phyloP scores from a whole-genome alignment of 2,113 vertebrate genomes.

The Chiloscyllium plagiosum region DNA sequence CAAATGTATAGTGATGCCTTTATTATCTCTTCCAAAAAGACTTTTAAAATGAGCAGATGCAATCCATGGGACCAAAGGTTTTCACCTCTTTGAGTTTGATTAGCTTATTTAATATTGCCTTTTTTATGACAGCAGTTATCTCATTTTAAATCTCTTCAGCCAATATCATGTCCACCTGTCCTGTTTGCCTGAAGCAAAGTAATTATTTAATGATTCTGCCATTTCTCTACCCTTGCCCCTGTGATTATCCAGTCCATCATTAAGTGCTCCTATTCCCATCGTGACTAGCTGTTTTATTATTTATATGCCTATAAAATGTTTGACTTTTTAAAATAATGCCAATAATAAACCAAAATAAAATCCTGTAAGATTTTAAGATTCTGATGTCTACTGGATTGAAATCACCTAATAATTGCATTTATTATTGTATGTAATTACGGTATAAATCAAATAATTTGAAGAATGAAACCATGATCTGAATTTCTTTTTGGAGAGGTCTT shows the following conservation, averaged over 20 bases:
- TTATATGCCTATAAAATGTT: not conserved
- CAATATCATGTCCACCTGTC: not conserved
- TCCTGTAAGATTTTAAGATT: not conserved
- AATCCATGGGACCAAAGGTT: not conserved
- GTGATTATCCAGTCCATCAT: not conserved
- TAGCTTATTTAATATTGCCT: not conserved
- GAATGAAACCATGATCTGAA: not conserved
- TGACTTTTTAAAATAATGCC: not conserved
- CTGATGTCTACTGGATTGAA: not conserved
- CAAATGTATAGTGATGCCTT: not conserved
- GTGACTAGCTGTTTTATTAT: not conserved
- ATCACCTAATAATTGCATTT: too few relatives aligned
- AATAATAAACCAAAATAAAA: not conserved
- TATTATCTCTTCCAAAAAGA: not conserved
- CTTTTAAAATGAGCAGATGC: not conserved
- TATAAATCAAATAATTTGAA: not conserved
- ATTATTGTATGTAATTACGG: not conserved
- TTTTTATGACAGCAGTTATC: not conserved
- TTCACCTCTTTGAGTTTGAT: not conserved
- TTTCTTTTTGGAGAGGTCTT: not conserved
- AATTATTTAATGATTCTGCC: not conserved
- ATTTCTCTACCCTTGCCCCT: not conserved
- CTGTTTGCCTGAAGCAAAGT: not conserved
- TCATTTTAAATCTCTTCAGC: not conserved
- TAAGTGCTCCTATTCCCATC: not conserved